phyloP scores from a whole-genome alignment of 2,797 vertebrate species.

The Xiphorhynchus erythropygius region DNA sequence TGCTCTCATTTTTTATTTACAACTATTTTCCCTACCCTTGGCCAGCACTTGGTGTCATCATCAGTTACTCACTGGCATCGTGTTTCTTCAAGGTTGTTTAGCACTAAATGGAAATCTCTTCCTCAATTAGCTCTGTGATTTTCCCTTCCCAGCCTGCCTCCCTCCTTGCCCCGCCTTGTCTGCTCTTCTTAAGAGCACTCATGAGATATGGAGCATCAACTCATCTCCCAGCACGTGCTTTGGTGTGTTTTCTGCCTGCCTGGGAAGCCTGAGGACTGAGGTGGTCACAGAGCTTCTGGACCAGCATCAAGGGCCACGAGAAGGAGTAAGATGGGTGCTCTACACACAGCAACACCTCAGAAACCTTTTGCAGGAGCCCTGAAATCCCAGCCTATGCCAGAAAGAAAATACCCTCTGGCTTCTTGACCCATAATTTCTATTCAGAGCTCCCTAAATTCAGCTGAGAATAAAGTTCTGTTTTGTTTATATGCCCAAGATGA shows the following conservation, averaged over 20 bases:
- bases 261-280: background rate
- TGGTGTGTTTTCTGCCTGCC: background rate
- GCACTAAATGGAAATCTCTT: slow-evolving; percentile 40
- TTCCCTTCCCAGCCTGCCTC: background rate
- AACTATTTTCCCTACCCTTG: background rate
- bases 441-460: background rate
- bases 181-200: background rate
- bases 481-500: background rate
- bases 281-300: background rate
- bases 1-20: background rate
- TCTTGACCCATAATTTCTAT: background rate
- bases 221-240: background rate
- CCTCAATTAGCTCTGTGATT: background rate
- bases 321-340: background rate
- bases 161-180: background rate
- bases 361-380: background rate
- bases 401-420: background rate
- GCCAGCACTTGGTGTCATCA: background rate
- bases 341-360: background rate
- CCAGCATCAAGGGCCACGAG: background rate
- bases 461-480: background rate
- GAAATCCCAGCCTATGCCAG: background rate
- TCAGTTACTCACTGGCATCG: background rate
- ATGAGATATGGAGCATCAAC: background rate
- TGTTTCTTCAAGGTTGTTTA: slow-evolving; percentile 28